Evolutionary conservation across 2,888 invertebrate genomes (phyloP), one percentile per base, ranked within the genome.

Genomic region (Quadroppia sp.): DNA sequence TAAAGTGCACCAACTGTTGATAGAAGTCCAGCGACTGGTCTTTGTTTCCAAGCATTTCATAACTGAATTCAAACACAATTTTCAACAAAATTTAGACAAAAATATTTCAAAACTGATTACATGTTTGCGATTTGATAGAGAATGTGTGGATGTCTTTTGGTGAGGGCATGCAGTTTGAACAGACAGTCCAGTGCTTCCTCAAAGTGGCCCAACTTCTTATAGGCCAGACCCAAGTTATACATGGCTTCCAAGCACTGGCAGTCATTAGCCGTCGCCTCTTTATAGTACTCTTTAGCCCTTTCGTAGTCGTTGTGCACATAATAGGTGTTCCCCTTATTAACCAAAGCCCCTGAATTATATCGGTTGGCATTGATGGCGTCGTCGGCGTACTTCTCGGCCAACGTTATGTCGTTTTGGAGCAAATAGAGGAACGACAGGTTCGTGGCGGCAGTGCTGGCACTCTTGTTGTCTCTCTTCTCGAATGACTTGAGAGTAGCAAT

Each of bases 361-460:
- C 88, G 86, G 79, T 92, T 90, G 11, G 89, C 86, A 78, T 87
- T 86, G 79, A 90, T 86, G 42, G 90, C 91, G 79, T 87, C 85
- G 83, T 88, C 89, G 45, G 88, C 90, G 83, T 87, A 92, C 82
- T 86, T 88, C 80, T 88, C 88, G 2, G 94, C 92, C 82, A 89
- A 89, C 32, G 88, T 87, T 74, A 88, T 84, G 79, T 92, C 91
- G 32, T 89, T 89, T 85, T 92, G 89, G 84, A 91, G 84, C 80
- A 88, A 89, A 81, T 90, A 90, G 77, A 94, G 88, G 81, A 94
- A 92, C 48, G 91, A 89, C 53, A 94, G 84, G 84, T 94, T 94
- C 40, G 89, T 90, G 1, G 91, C 87, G 0, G 94, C 93, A 45
- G 91, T 78, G 77, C 89, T 89, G 2, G 91, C 90, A 74, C 92